Evolutionary conservation across 53 echinoderm and acorn worm species (phyloP), one percentile per base, ranked within the genome.

Genomic region (Hippasteria phrygiana): DNA sequence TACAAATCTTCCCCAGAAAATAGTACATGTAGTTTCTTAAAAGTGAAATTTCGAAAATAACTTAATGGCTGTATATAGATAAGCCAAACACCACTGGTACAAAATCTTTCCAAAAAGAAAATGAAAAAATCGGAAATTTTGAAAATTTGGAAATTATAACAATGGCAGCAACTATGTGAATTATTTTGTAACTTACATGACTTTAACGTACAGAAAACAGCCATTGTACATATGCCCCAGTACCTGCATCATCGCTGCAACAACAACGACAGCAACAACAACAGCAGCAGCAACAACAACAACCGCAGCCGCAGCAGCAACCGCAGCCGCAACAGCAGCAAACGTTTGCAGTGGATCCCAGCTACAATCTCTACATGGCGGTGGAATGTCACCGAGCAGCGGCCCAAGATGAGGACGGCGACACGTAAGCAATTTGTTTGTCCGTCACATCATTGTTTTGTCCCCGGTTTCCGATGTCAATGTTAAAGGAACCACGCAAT

Each of bases 331-430:
- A 8, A 14, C 87, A 63, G 48, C 87, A 71, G 42, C 88, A 43
- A 2, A 12, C 59, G 12, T 77, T 46, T 47, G 56, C 93, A 2
- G 88, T 92, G 29, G 93, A 95, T 53, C 97, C 97, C 0, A 93
- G 92, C 67, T 95, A 91, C 46, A 95, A 92, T 71, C 88, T 98
- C n/a, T 94, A 88, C 20, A 92, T 95, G 26, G 98, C 98, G 16
- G 93, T 94, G 6, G 98, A 98, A 41, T 94, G 94, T 64, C 98
- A 98, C 85, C 87, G 94, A 74, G 98, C 98, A 16, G 95, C 98
- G 0, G 93, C 90, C 16, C 95, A 95, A 27, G 98, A 98, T 54
- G 83, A 91, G 27, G 98, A 98, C 37, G 98, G 98, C 26, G 98
- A 98, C 87, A 98, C 98, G 98, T 98, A 91, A 95, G 98, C 28